Conservation (phyloP, 2,797 vertebrate species). For the Antennarius maculatus region DNA sequence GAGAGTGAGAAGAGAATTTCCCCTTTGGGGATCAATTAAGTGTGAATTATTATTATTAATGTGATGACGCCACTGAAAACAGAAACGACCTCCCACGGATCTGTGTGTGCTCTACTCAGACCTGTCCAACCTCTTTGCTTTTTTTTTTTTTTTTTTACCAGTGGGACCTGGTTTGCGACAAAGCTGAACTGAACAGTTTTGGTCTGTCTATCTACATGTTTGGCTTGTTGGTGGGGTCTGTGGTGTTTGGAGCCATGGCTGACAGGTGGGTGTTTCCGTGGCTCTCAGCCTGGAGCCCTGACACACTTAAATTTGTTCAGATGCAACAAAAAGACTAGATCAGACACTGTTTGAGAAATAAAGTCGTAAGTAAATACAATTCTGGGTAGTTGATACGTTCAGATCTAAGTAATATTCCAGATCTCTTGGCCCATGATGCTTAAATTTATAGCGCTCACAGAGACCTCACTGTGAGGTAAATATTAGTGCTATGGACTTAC, state of each 20-base stretch:
- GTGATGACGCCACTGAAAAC: too few relatives aligned
- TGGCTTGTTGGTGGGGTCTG: conserved; percentile 78
- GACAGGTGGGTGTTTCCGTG: conserved; percentile 69
- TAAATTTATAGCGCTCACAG: too few relatives aligned
- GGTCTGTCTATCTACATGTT: conserved; percentile 79
- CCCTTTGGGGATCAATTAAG: too few relatives aligned
- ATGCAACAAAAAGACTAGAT: conserved; percentile 4
- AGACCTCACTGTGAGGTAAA: too few relatives aligned
- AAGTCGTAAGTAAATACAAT: conserved; percentile 7
- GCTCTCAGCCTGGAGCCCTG: not conserved
- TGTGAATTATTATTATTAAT: too few relatives aligned
- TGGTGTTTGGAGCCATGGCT: conserved; percentile 78
- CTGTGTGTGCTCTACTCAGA: not conserved
- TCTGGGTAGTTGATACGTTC: conserved; percentile 2
- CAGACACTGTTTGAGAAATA: not conserved
- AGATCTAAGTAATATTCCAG: too few relatives aligned
- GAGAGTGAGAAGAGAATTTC: too few relatives aligned
- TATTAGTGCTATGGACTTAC: too few relatives aligned
- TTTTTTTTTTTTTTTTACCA: conserved; percentile 26
- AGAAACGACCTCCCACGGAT: not conserved
- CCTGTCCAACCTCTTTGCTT: not conserved
- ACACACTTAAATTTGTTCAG: not conserved
- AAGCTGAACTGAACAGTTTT: conserved; percentile 70
- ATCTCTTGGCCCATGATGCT: too few relatives aligned
- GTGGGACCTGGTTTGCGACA: conserved; percentile 82